phyloP scores from a whole-genome alignment of 1,140 invertebrate species.

The Panagrolaimus sp. region DNA sequence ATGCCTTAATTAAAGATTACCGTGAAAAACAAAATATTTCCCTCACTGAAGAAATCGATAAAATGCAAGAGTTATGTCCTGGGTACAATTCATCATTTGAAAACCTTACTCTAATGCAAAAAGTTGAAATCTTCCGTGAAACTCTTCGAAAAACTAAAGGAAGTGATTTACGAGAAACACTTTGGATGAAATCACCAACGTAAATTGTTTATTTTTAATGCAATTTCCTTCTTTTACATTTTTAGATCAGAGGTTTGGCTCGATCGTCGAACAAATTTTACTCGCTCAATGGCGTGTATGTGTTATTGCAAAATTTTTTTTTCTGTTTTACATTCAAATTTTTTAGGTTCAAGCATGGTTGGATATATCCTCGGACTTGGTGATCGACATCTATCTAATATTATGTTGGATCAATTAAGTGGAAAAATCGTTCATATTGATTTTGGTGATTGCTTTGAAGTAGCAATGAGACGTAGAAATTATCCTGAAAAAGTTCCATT shows the following conservation, averaged over 20 bases:
- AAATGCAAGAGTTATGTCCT: slow-evolving; percentile 92
- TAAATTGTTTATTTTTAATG: slow-evolving; percentile 17
- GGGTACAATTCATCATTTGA: slow-evolving; percentile 71
- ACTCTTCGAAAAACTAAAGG: slow-evolving; percentile 87
- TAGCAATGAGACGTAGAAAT: slow-evolving; percentile 96
- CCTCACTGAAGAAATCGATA: slow-evolving; percentile 91
- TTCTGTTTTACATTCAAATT: too few relatives aligned
- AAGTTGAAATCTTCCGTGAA: slow-evolving; percentile 98
- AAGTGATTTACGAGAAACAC: slow-evolving; percentile 68
- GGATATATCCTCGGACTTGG: slow-evolving; percentile 73
- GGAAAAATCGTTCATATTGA: slow-evolving; percentile 99
- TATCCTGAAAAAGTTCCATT: slow-evolving; percentile 99
- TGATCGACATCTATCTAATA: slow-evolving; percentile 87
- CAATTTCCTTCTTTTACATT: background rate
- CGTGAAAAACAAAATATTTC: slow-evolving; percentile 94
- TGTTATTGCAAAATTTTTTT: slow-evolving; percentile 61
- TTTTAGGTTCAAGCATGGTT: slow-evolving; percentile 69
- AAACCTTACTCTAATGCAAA: slow-evolving; percentile 94
- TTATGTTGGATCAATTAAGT: slow-evolving; percentile 93
- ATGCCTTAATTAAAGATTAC: slow-evolving; percentile 92
- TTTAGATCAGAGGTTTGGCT: slow-evolving; percentile 74
- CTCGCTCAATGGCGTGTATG: slow-evolving; percentile 94
- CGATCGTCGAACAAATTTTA: slow-evolving; percentile 94
- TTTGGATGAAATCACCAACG: slow-evolving; percentile 96
- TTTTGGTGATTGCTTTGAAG: slow-evolving; percentile 99